Evolutionary conservation across 1,140 invertebrate species (phyloP), one percentile per base, ranked within the genome.

Genomic region (Pogonus chalceus): DNA sequence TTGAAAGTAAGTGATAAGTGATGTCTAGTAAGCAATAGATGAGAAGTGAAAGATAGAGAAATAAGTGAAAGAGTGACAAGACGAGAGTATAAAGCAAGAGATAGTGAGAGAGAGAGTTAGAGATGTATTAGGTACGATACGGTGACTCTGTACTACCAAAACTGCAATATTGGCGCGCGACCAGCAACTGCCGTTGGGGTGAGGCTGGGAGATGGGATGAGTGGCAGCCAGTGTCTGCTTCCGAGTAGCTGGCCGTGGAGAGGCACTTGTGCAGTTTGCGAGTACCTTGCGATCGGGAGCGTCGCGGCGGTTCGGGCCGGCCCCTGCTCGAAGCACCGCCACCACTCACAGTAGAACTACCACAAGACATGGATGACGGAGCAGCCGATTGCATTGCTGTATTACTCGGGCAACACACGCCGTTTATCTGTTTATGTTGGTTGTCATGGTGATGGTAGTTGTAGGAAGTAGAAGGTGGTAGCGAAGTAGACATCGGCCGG

Each of bases 91-190:
- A 7, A 14, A 4, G 4, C 26, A 59, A 35, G n/a, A 62, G 54
- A 65, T 53, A 62, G 23, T 62, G 54, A 61, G 57, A 54, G 51
- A 58, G 47, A 63, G 48, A 64, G 35, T 55, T 47, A 43, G 47
- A 48, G 49, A 47, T 46, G 47, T 35, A 20, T 53, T 53, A 23
- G 9, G 20, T 47, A 23, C 10, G 35, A 53, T 47, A 31, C 49
- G 77, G 76, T 78, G 76, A 78, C 76, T 12, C 37, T 79, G 83
- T 88, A 88, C 85, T 90, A 88, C 87, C 87, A 85, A 89, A 88
- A 85, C 86, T 88, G 84, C 83, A 87, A 87, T 88, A 90, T 80
- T 88, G 87, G 78, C 87, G 82, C 76, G 85, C 83, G 76, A 80
- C 78, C 68, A 83, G 80, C 72, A 84, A 77, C 74, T 78, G 82